Base-by-base conservation (phyloP, 2,797 vertebrate species). In the Gymnoscopelus microlampas region DNA sequence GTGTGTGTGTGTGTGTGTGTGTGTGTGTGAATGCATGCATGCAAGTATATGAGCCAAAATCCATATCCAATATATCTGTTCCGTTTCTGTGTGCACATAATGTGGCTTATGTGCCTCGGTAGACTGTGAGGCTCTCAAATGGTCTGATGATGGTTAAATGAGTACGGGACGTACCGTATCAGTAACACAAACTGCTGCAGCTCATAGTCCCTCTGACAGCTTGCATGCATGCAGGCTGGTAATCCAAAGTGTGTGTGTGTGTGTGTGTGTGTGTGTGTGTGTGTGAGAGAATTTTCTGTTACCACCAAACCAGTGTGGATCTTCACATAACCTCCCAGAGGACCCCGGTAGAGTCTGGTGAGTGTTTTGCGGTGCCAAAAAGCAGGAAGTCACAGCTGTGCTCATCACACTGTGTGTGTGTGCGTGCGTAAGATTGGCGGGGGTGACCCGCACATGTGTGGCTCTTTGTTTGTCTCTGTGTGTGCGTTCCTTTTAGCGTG, bases 341-440 rank as follows among this genome's bases (percentile, higher is more conserved):
- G 87, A 75, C 70, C 72, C 78, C 83, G 60, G 24, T 2, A 69
- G 85, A 80, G 80, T 87, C 87, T 85, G 71, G 54, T 81, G 74
- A 80, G 77, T 76, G 82, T 80, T 91, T 84, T 83, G 71, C 61
- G 58, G 62, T 80, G 80, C 84, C 77, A 85, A 77, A 85, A 89
- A 76, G 86, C 90, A 89, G 90, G 90, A 92, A 93, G 81, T 89
- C 83, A 81, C 90, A 92, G 91, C 90, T 91, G 90, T 83, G 86
- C 80, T 87, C 83, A 84, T 85, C 81, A 86, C 84, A 80, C 87
- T 86, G 26, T 35, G 56, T 3, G 23, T 58, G 23, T 12, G 12
- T 26, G 56, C 3, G 56, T 29, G 23, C 10, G 57, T 59, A 8
- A 2, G 39, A 9, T 8, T 44, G 39, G 9, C 39, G 32, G 32